A percentile compares a stretch with the other conserved stretches of the same genome.
Conservation (phyloP, 2,113 vertebrate species). For the Arenaria interpres region DNA sequence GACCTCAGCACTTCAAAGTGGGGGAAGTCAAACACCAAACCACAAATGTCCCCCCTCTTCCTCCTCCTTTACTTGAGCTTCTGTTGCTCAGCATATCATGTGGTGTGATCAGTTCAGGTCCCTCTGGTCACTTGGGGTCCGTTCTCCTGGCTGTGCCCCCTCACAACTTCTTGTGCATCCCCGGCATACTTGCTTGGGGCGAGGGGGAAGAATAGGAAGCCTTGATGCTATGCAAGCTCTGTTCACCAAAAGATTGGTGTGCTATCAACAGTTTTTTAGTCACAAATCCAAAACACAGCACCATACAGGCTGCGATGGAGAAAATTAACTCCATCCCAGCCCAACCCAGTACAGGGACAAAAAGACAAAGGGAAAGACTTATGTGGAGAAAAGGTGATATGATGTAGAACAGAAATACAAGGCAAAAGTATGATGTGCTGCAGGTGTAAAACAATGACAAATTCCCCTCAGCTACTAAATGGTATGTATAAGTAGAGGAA, state of each 20-base stretch:
- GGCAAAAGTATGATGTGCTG: not conserved
- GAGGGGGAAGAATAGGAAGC: not conserved
- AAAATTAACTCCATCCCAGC: not conserved
- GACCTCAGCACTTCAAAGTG: not conserved
- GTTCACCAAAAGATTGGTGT: not conserved
- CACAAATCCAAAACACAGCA: not conserved
- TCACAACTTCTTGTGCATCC: not conserved
- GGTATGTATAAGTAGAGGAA: not conserved
- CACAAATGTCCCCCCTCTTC: not conserved
- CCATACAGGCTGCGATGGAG: not conserved
- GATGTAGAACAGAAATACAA: not conserved
- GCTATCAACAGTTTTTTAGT: not conserved
- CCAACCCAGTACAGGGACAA: not conserved
- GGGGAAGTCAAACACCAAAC: not conserved
- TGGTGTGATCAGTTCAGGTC: not conserved
- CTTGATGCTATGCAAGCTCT: not conserved
- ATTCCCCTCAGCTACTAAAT: not conserved
- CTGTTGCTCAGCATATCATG: not conserved
- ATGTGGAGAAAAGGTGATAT: not conserved
- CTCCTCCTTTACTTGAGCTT: not conserved
- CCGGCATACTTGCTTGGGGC: not conserved
- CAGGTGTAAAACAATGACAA: not conserved
- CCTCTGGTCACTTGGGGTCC: not conserved
- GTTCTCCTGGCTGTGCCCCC: not conserved
- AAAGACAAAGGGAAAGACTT: not conserved